Evolutionary conservation across 2,888 invertebrate genomes (phyloP).

Genomic region (Aquatica leii): DNA sequence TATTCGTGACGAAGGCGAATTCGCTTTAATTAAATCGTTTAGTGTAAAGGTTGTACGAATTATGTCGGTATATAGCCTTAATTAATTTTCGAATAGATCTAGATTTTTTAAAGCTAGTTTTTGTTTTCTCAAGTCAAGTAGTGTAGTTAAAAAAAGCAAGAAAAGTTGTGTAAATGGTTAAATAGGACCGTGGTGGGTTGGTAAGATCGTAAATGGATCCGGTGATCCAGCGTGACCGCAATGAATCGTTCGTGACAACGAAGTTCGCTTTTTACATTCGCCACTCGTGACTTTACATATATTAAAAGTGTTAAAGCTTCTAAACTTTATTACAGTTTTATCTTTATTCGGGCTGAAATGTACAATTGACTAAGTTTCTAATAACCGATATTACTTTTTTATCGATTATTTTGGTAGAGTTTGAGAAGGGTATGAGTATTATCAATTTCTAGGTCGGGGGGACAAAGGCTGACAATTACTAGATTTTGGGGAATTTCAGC

Average conservation of each 20-base stretch:
- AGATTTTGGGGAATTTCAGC: conserved; percentile 60
- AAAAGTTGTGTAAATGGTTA: not conserved
- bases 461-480: conserved; percentile 59
- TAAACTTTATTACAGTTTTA: conserved; percentile 42
- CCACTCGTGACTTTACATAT: conserved; percentile 42
- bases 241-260: conserved; percentile 42
- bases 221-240: conserved; percentile 37
- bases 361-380: conserved; percentile 10
- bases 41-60: too few relatives aligned
- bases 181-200: conserved; percentile 36
- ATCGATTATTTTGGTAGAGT: conserved; percentile 11
- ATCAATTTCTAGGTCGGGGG: conserved; percentile 39
- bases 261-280: conserved; percentile 37
- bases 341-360: conserved; percentile 34
- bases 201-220: conserved; percentile 24
- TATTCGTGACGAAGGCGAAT: too few relatives aligned
- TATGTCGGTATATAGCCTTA: too few relatives aligned
- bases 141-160: too few relatives aligned
- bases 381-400: too few relatives aligned
- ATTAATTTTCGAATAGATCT: too few relatives aligned
- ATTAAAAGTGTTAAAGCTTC: conserved; percentile 41
- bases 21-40: too few relatives aligned
- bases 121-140: too few relatives aligned
- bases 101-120: too few relatives aligned
- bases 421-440: conserved; percentile 45